Evolutionary conservation across 1,140 invertebrate species (phyloP), one percentile per base, ranked within the genome.

Genomic region (Meloidogyne chitwoodi): DNA sequence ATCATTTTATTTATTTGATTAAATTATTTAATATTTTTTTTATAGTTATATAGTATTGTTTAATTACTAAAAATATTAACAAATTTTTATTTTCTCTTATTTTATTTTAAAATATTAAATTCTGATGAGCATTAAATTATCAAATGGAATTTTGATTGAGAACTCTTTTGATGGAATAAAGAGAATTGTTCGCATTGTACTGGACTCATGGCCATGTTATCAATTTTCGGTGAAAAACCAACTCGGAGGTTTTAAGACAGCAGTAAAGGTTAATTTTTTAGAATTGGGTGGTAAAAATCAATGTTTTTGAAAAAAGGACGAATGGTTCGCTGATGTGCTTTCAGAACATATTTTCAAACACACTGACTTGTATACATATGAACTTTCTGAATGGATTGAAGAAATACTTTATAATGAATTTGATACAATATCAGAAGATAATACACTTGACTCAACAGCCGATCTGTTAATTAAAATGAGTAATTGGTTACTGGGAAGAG

Each of bases 201-300:
- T 73, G 12, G 29, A 29, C n/a, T 65, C 71, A 4, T 73, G 71
- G 71, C 71, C 71, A 22, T 63, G 56, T 12, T 73, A 73, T 31
- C 71, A 73, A 73, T 73, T 73, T 34, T 56, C 71, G 16, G 61
- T 73, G 16, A 73, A 73, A 63, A 73, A 73, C 29, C 71, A 73
- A 64, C 64, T 73, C 16, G 71, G 38, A 0, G 71, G 71, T 27
- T 26, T 24, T 61, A 24, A 56, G 64, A 73, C 71, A 56, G 12
- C 22, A 16, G 24, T 38, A 41, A 73, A 73, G 71, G 71, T 63
- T 64, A 6, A 16, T 10, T 44, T 22, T 70, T 62, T 69, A 19
- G 12, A 41, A 48, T 41, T 5, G 68, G 38, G 38, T 38, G 0
- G 4, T 14, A 63, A 5, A 22, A 11, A 48, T 34, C 19, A 38